phyloP scores from a whole-genome alignment of 2,888 invertebrate genomes.

The Gerris lacustris region DNA sequence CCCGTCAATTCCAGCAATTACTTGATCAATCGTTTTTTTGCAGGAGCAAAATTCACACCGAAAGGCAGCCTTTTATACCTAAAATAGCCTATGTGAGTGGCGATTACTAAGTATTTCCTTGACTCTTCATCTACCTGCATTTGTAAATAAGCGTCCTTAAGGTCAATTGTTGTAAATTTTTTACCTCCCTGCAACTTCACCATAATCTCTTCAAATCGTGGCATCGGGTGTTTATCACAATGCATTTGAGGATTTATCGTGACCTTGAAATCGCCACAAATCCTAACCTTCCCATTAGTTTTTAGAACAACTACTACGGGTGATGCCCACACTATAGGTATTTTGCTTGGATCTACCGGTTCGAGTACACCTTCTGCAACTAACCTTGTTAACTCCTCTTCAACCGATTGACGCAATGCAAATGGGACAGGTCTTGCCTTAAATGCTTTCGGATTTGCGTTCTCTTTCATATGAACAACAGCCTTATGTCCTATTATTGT shows the following conservation, averaged over 20 bases:
- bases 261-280: slow-evolving; percentile 22
- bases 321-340: slow-evolving; percentile 29
- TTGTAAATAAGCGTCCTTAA: no score
- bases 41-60: slow-evolving; percentile 4
- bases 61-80: slow-evolving; percentile 4
- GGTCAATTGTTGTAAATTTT: slow-evolving; percentile 2
- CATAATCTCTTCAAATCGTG: slow-evolving; percentile 10
- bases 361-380: slow-evolving; percentile 26
- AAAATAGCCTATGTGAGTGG: slow-evolving; percentile 12
- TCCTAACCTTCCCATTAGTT: slow-evolving; percentile 26
- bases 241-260: slow-evolving; percentile 7
- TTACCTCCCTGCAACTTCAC: slow-evolving; percentile 10
- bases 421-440: slow-evolving; percentile 22
- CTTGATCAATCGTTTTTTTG: slow-evolving; percentile 12
- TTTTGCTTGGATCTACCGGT: slow-evolving; percentile 25
- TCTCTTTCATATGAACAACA: slow-evolving; percentile 12
- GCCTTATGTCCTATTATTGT: background rate
- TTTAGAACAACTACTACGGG: slow-evolving; percentile 27
- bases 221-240: slow-evolving; percentile 2
- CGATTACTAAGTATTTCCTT: background rate
- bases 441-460: slow-evolving; percentile 14
- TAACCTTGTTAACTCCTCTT: slow-evolving; percentile 26
- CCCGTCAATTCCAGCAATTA: slow-evolving; percentile 4
- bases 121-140: background rate
- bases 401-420: slow-evolving; percentile 26